phyloP scores from a whole-genome alignment of 1,140 invertebrate species.

The Teleogryllus occipitalis region DNA sequence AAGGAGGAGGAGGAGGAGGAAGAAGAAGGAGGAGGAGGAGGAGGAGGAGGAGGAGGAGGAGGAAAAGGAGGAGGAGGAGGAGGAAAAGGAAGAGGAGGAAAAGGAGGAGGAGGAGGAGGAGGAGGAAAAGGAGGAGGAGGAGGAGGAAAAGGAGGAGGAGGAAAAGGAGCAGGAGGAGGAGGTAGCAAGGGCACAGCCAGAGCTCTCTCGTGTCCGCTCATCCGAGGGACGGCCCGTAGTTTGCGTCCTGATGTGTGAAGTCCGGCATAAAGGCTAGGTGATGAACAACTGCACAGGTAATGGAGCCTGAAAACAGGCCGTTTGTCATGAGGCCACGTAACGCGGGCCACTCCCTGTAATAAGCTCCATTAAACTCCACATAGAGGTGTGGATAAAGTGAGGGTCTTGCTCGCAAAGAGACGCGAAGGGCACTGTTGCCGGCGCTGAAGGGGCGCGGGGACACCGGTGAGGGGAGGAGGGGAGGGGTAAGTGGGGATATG shows the following conservation, averaged over 20 bases:
- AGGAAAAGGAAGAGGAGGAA: background rate
- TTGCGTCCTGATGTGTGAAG: background rate
- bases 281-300: constrained; percentile 4
- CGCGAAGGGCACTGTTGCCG: background rate
- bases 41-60: no score
- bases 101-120: background rate
- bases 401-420: background rate
- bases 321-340: background rate
- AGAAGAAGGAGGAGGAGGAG: no score
- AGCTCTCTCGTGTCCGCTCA: background rate
- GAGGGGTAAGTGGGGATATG: background rate
- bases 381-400: background rate
- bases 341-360: background rate
- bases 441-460: no score
- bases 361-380: constrained; percentile 1
- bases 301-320: constrained; percentile 2
- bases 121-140: no score
- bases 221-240: background rate
- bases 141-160: background rate
- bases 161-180: background rate
- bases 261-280: background rate
- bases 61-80: background rate
- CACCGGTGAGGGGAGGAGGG: background rate
- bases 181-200: background rate
- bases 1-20: no score